Base-by-base conservation (phyloP, 30 jellyfish, hydroid and myxozoan species). In the Clytia hemisphaerica region DNA sequence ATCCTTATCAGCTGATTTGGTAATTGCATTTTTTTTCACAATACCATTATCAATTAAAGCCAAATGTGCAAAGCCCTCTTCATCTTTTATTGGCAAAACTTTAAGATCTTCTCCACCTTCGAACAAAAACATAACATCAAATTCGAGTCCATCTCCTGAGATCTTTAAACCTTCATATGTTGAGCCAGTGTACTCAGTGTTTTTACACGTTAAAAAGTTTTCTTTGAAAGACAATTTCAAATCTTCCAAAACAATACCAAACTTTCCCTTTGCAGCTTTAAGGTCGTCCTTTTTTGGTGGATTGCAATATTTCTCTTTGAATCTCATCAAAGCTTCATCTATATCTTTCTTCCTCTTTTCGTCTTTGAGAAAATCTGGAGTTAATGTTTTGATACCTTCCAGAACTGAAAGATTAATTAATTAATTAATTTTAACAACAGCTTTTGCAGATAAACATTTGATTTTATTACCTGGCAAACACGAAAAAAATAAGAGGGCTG, bases 81-180 rank as follows among this genome's bases (percentile, higher is more conserved):
- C 60, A 46, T 9, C 3, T n/a, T 27, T n/a, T 46, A 9, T 46
- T n/a, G 60, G 3, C 25, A n/a, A 5, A n/a, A 6, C 0, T 6
- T 7, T 44, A 22, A 57, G 30, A 57, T 12, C 0, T 26, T 2
- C 30, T 21, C 70, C 70, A 57, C n/a, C n/a, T n/a, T 12, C 70
- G 53, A 2, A n/a, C 4, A 57, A n/a, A 57, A 57, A 57, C 70
- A 57, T 57, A 22, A 57, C 42, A 30, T 57, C 70, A 57, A 57
- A 57, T n/a, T 57, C 70, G 3, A 57, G 15, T 6, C 15, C 70
- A 9, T 31, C 70, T 30, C 30, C 33, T 22, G 70, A 21, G 6
- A 30, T 57, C 16, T 57, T 57, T n/a, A 57, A 25, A 22, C 70
- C 70, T 30, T 57, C 70, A n/a, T 57, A 57, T 7, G 51, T 6